Percentiles rank a stretch among this genome's conserved stretches.
phyloP scores from a whole-genome alignment of 1,140 invertebrate species.

The Alviniconcha marisindica region DNA sequence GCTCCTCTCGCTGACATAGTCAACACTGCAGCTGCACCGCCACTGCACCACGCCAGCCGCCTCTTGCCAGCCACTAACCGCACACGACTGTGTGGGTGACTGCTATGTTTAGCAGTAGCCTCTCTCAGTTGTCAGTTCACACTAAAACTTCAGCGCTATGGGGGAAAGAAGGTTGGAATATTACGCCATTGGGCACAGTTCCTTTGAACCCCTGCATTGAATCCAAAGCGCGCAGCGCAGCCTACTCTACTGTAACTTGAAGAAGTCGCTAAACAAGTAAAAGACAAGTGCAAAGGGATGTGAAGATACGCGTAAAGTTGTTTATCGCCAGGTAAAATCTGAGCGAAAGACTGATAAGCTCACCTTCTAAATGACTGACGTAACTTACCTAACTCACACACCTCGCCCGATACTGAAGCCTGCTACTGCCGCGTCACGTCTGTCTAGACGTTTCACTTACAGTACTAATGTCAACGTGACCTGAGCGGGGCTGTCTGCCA shows the following conservation, averaged over 20 bases:
- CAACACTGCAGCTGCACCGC: constrained; percentile 15
- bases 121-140: constrained; percentile 39
- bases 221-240: no score
- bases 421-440: constrained; percentile 27
- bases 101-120: constrained; percentile 40
- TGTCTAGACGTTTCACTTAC: constrained; percentile 21
- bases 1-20: not conserved
- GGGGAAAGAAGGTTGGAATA: constrained; percentile 38
- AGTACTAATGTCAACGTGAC: constrained; percentile 38
- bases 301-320: no score
- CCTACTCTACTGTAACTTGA: no score
- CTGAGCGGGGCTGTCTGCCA: constrained; percentile 20
- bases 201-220: constrained; percentile 4
- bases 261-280: no score
- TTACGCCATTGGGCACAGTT: constrained; percentile 39
- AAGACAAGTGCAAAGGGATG: no score
- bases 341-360: no score
- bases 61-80: constrained; percentile 34
- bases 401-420: not conserved
- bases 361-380: not conserved
- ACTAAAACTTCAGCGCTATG: not conserved
- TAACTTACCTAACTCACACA: not conserved
- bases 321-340: no score
- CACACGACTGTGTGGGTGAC: constrained; percentile 35
- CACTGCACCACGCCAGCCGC: constrained; percentile 29